These are phyloP conservation scores for Glandiceps talaboti DNA, from an alignment of 53 echinoderm and acorn worm species.

Conservation along the genomic window DNA sequence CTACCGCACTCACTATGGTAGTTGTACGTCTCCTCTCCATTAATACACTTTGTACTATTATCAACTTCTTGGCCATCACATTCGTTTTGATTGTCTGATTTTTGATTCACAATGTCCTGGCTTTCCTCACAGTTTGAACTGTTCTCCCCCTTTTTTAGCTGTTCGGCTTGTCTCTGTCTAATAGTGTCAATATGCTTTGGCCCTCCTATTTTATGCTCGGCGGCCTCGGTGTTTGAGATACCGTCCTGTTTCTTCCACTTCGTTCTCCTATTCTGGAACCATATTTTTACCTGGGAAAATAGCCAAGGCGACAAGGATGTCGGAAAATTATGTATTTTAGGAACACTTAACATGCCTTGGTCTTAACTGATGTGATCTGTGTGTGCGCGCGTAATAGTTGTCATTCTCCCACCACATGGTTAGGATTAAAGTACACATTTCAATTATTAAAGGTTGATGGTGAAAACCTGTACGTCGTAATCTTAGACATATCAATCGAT, in stretches of 20 bases:
- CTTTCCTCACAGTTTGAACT: neutral
- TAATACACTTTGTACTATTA: neutral
- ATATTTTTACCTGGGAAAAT: constrained; percentile 86
- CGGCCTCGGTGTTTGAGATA: constrained; percentile 98
- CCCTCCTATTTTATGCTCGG: constrained; percentile 97
- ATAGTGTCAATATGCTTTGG: constrained; percentile 93
- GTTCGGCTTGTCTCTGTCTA: constrained; percentile 15
- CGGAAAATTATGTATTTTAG: too few relatives aligned
- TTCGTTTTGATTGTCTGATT: neutral
- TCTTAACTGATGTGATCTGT: too few relatives aligned
- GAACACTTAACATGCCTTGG: too few relatives aligned
- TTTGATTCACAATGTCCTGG: too few relatives aligned
- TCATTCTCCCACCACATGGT: too few relatives aligned
- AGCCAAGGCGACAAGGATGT: too few relatives aligned
- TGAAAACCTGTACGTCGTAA: neutral
- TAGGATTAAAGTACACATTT: too few relatives aligned
- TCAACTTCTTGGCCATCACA: neutral
- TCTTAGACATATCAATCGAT: neutral
- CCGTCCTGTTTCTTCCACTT: constrained; percentile 99
- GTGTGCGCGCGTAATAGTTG: too few relatives aligned
- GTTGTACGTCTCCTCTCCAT: neutral
- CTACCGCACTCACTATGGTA: neutral
- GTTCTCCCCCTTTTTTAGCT: neutral
- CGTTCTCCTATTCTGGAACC: constrained; percentile 95
- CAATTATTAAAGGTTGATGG: too few relatives aligned